These are phyloP conservation scores for Carposina sasakii DNA, from an alignment of 1,140 invertebrate species.

Conservation along the genomic window DNA sequence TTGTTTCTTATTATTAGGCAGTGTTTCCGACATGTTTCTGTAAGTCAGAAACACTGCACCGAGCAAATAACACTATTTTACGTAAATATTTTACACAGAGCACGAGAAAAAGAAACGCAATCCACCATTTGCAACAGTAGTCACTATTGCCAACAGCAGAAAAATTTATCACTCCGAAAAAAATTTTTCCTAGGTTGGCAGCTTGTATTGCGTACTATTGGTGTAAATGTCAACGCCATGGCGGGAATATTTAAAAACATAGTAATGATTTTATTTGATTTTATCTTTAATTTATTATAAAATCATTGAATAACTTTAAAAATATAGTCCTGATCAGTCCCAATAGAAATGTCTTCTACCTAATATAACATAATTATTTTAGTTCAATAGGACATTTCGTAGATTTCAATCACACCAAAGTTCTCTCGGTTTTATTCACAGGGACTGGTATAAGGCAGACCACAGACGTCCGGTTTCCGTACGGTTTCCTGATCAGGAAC, in stretches of 20 bases:
- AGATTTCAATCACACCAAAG: no score
- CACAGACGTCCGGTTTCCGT: no score
- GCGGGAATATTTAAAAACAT: slow-evolving; percentile 54
- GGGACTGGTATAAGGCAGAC: no score
- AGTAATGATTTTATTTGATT: no score
- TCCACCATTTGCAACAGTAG: slow-evolving; percentile 71
- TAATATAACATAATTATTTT: no score
- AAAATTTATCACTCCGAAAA: slow-evolving; percentile 54
- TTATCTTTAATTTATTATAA: no score
- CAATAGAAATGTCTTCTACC: no score
- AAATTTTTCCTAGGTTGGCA: slow-evolving; percentile 54
- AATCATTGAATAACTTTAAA: no score
- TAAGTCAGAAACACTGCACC: slow-evolving; percentile 66
- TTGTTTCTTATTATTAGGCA: slow-evolving; percentile 70
- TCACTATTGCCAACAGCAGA: slow-evolving; percentile 66
- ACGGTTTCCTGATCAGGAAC: no score
- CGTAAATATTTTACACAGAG: slow-evolving; percentile 73
- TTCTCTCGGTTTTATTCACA: no score
- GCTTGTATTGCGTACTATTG: slow-evolving; percentile 40
- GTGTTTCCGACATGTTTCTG: slow-evolving; percentile 72
- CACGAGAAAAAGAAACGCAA: slow-evolving; percentile 72
- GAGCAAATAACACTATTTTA: slow-evolving; percentile 71
- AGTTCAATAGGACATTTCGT: no score
- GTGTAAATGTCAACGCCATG: slow-evolving; percentile 46
- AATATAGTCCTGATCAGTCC: no score